Evolutionary conservation across 2,797 vertebrate genomes (phyloP), one percentile per base, ranked within the genome.

Genomic region (Toxotes lorentzi): DNA sequence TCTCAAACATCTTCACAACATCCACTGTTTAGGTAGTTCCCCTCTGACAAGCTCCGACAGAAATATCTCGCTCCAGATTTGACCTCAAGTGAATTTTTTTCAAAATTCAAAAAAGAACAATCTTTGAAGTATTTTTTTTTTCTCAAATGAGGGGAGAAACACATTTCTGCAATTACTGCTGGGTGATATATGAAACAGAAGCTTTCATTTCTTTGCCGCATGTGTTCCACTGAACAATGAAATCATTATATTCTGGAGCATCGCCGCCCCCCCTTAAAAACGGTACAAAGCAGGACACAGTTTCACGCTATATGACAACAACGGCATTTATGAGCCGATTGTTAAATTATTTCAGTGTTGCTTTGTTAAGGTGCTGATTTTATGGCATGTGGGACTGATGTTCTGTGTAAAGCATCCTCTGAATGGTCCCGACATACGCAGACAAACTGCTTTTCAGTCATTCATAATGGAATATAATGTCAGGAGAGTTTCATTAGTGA

Each of bases 181-280:
- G 59, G 81, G 78, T 84, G 80, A 92, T 91, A 87, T 87, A 86
- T 87, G 82, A 91, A 93, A 91, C 90, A 91, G 93, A 89, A 91
- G 88, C 92, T 83, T 89, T 84, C 70, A 74, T 83, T 83, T 86
- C 77, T 84, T 63, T 78, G 63, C 78, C 10, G 48, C 87, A 83
- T 85, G 73, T 89, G 85, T 89, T 91, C 70, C 72, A 17, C 48
- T 13, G 88, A 92, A 95, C 93, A 95, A 94, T 90, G 91, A 89
- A 81, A 70, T 85, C 85, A 78, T 91, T 94, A 86, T 90, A 64
- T 84, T 87, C 73, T 70, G 72, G 68, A 88, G 81, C 66, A 38
- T 71, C 41, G 47, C 2, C 27, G 27, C 27, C 27, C 9, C 7
- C 50, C 40, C 71, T 2, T 2, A 78, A 81, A 66, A 45, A 41